Evolutionary conservation across 2,888 invertebrate species (phyloP).

Genomic region (Mactromeris polynyma): DNA sequence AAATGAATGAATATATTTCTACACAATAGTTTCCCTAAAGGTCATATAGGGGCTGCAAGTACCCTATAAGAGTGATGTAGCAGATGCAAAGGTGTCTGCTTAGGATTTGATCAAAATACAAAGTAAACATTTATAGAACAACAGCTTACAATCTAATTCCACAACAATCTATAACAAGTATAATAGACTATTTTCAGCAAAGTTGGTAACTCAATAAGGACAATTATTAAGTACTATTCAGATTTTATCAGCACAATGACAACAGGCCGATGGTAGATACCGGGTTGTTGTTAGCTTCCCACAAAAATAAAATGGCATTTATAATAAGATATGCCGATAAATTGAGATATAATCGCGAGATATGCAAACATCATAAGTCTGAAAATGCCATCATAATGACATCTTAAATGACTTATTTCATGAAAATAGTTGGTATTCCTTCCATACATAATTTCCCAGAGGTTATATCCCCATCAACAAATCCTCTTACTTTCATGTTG

Average conservation of each 20-base stretch:
- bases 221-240: background rate
- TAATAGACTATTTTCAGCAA: background rate
- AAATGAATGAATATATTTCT: no score
- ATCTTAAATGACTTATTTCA: constrained; percentile 22
- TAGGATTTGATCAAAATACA: no score
- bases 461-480: background rate
- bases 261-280: background rate
- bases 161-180: no score
- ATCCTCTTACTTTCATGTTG: constrained; percentile 19
- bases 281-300: background rate
- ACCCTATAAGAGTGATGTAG: no score
- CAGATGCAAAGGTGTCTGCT: no score
- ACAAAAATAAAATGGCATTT: constrained; percentile 18
- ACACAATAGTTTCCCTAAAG: no score
- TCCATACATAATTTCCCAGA: background rate
- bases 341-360: constrained; percentile 15
- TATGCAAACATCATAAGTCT: constrained; percentile 21
- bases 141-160: no score
- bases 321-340: background rate
- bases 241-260: background rate
- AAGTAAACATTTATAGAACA: no score
- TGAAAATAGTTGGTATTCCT: constrained; percentile 33
- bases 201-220: background rate
- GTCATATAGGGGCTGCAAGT: no score
- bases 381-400: constrained; percentile 24